Percentiles rank a stretch among this genome's conserved stretches.
Evolutionary conservation across 1,140 invertebrate genomes (phyloP).

Genomic region (Eupristina koningsbergeri): DNA sequence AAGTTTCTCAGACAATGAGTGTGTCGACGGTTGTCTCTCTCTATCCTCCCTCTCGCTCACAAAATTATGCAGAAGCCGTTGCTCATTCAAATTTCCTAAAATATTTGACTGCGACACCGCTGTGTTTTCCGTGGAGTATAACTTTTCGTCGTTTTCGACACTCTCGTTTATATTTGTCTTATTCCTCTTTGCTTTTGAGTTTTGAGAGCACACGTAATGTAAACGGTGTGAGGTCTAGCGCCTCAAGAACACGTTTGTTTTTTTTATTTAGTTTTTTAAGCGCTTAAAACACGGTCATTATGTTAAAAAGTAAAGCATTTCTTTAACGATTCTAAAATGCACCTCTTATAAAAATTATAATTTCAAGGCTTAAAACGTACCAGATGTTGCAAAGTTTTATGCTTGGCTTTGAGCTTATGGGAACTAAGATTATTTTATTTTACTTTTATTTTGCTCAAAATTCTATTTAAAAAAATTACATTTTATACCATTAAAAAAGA

Average conservation of each 20-base stretch:
- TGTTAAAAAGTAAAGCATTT: slow-evolving; percentile 13
- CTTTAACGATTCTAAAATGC: slow-evolving; percentile 24
- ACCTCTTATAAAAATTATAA: slow-evolving; percentile 20
- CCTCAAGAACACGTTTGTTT: slow-evolving; percentile 1
- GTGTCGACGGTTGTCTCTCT: slow-evolving; percentile 8
- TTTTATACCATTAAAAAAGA: background rate
- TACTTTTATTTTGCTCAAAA: too few relatives aligned
- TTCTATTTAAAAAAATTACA: background rate
- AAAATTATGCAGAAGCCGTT: slow-evolving; percentile 40
- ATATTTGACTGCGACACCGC: background rate
- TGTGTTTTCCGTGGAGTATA: background rate
- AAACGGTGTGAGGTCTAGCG: background rate
- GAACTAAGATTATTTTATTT: background rate
- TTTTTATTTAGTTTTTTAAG: background rate
- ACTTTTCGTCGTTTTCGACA: background rate
- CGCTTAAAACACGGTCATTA: slow-evolving; percentile 20
- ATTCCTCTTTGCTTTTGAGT: background rate
- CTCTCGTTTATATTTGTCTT: slow-evolving; percentile 15
- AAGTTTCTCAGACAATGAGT: slow-evolving; percentile 3
- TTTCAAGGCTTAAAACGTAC: background rate
- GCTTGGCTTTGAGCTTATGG: background rate
- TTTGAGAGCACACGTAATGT: background rate
- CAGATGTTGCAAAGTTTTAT: background rate
- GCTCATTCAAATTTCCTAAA: slow-evolving; percentile 39
- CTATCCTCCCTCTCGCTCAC: background rate